phyloP scores from a whole-genome alignment of 2,113 vertebrate species.

The Oxygymnocypris stewartii region DNA sequence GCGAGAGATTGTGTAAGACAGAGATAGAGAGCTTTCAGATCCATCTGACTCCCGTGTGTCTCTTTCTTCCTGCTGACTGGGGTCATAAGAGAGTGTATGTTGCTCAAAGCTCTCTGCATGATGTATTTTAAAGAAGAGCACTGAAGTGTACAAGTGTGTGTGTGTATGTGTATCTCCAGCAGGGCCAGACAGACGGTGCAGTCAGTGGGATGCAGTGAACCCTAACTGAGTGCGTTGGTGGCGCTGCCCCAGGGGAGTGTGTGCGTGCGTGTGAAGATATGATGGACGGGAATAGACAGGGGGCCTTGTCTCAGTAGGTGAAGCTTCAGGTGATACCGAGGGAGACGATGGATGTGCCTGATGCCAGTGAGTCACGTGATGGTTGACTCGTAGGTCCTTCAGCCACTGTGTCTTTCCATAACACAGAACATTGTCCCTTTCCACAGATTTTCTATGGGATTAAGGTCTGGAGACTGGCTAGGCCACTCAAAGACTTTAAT shows the following conservation, averaged over 20 bases:
- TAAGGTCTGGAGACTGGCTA: too few relatives aligned
- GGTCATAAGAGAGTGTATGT: constrained; percentile 36
- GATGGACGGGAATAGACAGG: constrained; percentile 39
- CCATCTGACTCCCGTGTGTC: constrained; percentile 13
- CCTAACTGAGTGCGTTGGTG: constrained; percentile 29
- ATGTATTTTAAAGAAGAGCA: constrained; percentile 41
- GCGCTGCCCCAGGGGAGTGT: constrained; percentile 9
- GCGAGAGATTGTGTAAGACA: not conserved
- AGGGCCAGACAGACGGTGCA: constrained; percentile 39
- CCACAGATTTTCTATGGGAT: too few relatives aligned
- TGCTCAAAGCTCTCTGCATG: constrained; percentile 39
- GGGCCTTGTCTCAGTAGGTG: constrained; percentile 18
- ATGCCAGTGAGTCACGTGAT: not conserved
- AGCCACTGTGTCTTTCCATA: constrained; percentile 14
- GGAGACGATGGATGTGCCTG: not conserved
- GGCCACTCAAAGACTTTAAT: too few relatives aligned
- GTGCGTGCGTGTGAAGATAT: constrained; percentile 15
- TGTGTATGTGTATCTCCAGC: constrained; percentile 32
- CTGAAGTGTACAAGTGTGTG: constrained; percentile 19
- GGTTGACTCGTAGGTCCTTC: not conserved
- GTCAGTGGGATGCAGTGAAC: constrained; percentile 30
- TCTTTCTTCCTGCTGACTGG: not conserved
- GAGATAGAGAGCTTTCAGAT: not conserved
- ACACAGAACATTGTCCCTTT: too few relatives aligned
- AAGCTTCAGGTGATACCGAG: constrained; percentile 24